Percentiles rank a stretch among this genome's conserved stretches.
Conservation (phyloP, 2,888 invertebrate genomes). For the Plagiodera versicolora region DNA sequence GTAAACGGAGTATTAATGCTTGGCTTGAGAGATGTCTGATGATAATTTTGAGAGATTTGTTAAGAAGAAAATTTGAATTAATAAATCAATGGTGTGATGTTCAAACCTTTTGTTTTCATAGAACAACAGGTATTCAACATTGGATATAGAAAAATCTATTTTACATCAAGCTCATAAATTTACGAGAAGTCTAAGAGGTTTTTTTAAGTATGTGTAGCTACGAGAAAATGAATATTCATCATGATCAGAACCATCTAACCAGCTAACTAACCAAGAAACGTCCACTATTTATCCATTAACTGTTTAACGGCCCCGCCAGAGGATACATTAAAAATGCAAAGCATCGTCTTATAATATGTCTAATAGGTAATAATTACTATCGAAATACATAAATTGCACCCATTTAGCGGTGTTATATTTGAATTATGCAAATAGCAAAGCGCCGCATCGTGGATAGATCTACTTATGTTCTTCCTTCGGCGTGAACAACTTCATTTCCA, state of each 20-base stretch:
- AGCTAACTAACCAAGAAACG: no score
- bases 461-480: constrained; percentile 1
- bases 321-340: constrained; percentile 16
- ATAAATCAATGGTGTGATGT: no score
- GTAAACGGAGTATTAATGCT: no score
- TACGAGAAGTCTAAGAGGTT: neutral
- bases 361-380: constrained; percentile 23
- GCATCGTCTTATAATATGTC: constrained; percentile 19
- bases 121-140: no score
- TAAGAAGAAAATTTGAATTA: no score
- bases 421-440: constrained; percentile 11
- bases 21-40: no score
- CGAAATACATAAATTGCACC: constrained; percentile 16
- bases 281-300: neutral
- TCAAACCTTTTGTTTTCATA: no score
- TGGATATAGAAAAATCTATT: no score
- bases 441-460: neutral
- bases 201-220: neutral
- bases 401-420: constrained; percentile 10
- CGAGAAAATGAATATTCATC: neutral
- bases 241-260: neutral
- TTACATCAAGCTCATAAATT: no score
- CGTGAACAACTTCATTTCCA: constrained; percentile 15
- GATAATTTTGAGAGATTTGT: no score
- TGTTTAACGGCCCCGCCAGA: neutral